Conservation (phyloP, 2,113 vertebrate genomes). For the Oplegnathus fasciatus region DNA sequence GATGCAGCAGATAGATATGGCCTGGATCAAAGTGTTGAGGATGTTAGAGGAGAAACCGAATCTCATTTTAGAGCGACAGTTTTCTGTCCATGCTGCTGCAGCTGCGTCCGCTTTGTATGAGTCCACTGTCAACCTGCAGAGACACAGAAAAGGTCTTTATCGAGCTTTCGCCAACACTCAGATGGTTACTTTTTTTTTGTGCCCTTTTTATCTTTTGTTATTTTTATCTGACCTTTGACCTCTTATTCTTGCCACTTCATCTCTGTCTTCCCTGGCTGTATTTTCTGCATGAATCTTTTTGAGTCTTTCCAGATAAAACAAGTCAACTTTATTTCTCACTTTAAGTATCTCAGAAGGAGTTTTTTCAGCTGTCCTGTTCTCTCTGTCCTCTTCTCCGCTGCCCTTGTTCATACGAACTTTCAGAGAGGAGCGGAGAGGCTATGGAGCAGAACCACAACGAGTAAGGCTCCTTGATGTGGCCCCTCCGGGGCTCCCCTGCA, state of each 20-base stretch:
- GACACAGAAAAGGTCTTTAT: slow-evolving; percentile 23
- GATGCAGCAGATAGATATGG: slow-evolving; percentile 43
- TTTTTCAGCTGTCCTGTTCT: slow-evolving; percentile 8
- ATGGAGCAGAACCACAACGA: slow-evolving; percentile 46
- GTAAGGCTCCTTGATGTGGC: slow-evolving; percentile 62
- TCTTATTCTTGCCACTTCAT: slow-evolving; percentile 4
- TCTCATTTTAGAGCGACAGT: slow-evolving; percentile 7
- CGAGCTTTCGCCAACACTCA: not conserved
- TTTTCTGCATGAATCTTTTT: not conserved
- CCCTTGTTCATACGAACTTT: slow-evolving; percentile 3
- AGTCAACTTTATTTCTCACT: slow-evolving; percentile 8
- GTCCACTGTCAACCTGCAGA: slow-evolving; percentile 11
- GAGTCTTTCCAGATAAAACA: slow-evolving; percentile 19
- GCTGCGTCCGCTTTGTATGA: slow-evolving; percentile 20
- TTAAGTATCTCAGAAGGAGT: not conserved
- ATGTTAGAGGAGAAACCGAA: slow-evolving; percentile 36
- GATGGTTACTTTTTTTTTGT: not conserved
- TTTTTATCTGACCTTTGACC: slow-evolving; percentile 25
- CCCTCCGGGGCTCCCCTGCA: slow-evolving; percentile 52
- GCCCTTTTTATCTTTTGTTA: slow-evolving; percentile 1
- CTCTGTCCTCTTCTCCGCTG: slow-evolving; percentile 12
- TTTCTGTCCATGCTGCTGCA: slow-evolving; percentile 18
- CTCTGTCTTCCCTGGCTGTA: not conserved
- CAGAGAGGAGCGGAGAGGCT: slow-evolving; percentile 11
- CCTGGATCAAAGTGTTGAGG: slow-evolving; percentile 48